These are phyloP conservation scores for Oscheius sp. DNA, from an alignment of 1,140 invertebrate species.

Conservation along the genomic window DNA sequence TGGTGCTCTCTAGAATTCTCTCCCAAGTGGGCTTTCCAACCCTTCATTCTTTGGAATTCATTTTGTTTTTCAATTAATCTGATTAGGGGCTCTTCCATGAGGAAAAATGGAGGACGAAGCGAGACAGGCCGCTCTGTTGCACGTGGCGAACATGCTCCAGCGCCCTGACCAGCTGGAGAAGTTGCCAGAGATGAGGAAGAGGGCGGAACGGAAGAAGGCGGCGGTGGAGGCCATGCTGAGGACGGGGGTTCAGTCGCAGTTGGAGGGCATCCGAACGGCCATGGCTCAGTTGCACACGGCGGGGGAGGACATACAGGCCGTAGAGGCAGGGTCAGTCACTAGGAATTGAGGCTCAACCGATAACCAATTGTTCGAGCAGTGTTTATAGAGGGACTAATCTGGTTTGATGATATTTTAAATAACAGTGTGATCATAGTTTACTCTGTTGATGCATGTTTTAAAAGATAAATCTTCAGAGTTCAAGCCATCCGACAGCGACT, in stretches of 20 bases:
- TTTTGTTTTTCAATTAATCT: not conserved
- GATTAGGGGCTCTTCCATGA: not conserved
- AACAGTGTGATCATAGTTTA: not conserved
- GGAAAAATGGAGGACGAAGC: constrained; percentile 67
- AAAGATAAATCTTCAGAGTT: constrained; percentile 62
- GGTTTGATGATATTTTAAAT: not conserved
- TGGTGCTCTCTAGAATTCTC: not conserved
- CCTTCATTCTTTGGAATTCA: not conserved
- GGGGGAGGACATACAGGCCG: constrained; percentile 75
- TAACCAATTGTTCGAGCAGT: too few relatives aligned
- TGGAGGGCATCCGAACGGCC: constrained; percentile 90
- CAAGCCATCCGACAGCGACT: constrained; percentile 70
- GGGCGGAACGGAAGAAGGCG: constrained; percentile 69
- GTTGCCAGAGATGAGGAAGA: constrained; percentile 79
- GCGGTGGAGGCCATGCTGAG: constrained; percentile 95
- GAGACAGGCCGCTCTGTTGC: constrained; percentile 77
- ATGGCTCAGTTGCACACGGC: constrained; percentile 83
- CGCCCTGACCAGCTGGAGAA: constrained; percentile 91
- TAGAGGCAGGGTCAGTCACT: constrained; percentile 77
- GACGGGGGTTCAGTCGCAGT: constrained; percentile 94
- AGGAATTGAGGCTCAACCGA: too few relatives aligned
- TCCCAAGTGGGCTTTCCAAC: not conserved
- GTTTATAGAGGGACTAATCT: too few relatives aligned
- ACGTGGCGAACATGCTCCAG: constrained; percentile 89
- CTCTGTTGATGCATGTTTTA: constrained; percentile 13